Percentiles rank a stretch among this genome's conserved stretches.
phyloP scores from a whole-genome alignment of 2,888 invertebrate species.

The Drosophila glabriapex region DNA sequence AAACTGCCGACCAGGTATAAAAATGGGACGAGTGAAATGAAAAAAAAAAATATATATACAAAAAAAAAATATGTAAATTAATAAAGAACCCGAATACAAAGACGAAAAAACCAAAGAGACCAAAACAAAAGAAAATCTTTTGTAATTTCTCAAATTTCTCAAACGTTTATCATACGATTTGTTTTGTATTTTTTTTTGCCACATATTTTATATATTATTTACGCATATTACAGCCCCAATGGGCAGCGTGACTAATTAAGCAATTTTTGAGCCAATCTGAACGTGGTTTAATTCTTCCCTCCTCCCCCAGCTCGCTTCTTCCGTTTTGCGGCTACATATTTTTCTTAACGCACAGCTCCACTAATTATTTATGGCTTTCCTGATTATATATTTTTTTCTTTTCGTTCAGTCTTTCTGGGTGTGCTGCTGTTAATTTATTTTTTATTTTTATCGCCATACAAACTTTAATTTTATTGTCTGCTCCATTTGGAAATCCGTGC shows the following conservation, averaged over 20 bases:
- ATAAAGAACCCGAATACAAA: conserved; percentile 4
- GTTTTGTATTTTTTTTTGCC: conserved; percentile 50
- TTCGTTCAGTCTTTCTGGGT: conserved; percentile 7
- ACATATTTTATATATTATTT: conserved; percentile 75
- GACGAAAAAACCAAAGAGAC: conserved; percentile 47
- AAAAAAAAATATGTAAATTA: neutral
- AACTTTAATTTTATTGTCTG: conserved; percentile 56
- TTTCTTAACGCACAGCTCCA: conserved; percentile 41
- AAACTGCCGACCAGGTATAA: conserved; percentile 69
- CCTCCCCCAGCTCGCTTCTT: neutral
- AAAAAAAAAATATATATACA: conserved; percentile 3
- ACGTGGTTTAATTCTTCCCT: conserved; percentile 14
- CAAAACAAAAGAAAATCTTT: conserved; percentile 44
- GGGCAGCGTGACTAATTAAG: conserved; percentile 76
- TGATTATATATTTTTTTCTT: conserved; percentile 50
- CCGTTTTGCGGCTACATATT: conserved; percentile 25
- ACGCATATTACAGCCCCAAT: conserved; percentile 63
- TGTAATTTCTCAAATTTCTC: conserved; percentile 71
- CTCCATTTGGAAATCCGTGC: conserved; percentile 46
- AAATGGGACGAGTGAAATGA: conserved; percentile 38
- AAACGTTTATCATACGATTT: conserved; percentile 69
- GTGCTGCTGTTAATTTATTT: conserved; percentile 43
- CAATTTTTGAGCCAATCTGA: conserved; percentile 76
- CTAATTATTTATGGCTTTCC: conserved; percentile 77
- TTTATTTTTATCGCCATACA: conserved; percentile 52